Evolutionary conservation across 2,113 vertebrate species (phyloP), one percentile per base, ranked within the genome.

Genomic region (Girardinichthys multiradiatus): DNA sequence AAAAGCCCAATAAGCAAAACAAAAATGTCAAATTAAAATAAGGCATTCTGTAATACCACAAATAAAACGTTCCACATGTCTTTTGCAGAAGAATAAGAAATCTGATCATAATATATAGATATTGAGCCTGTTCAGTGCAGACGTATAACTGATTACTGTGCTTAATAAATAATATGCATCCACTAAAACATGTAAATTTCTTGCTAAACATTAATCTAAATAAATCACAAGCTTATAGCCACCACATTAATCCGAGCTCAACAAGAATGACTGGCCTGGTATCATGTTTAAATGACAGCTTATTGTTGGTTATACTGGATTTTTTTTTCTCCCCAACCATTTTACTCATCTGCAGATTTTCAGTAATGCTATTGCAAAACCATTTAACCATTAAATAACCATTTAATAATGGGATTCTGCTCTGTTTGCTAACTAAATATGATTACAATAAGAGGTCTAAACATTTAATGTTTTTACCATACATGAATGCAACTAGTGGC

Each of bases 361-460:
- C 5, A 30, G 27, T 83, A 33, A 83, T 81, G 57, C 83, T 64
- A 35, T 85, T 87, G 75, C 74, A 67, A 81, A 76, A 84, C 31
- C 68, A 68, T 73, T 45, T 7, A n/a, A 54, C 2, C n/a, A 54
- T n/a, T 54, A 68, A 75, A 45, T 7, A n/a, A 54, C 2, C n/a
- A 54, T n/a, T 54, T 54, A 54, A 54, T n/a, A 54, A 5, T 24
- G 21, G 24, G 9, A n/a, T 10, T 54, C 48, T 24, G 48, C 1
- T 54, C 48, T 54, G 48, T 54, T 54, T 24, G 24, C n/a, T 54
- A 54, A 54, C 10, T 54, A n/a, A 11, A n/a, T 54, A 51, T 9
- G 21, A 48, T 19, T 19, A 17, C 9, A 39, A 39, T 39, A 39
- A 10, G 24, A 24, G 24, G 24, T n/a, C n/a, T 54, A 11, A 54